Evolutionary conservation across 2,888 invertebrate species (phyloP), one percentile per base, ranked within the genome.

Genomic region (Melipona bicolor): DNA sequence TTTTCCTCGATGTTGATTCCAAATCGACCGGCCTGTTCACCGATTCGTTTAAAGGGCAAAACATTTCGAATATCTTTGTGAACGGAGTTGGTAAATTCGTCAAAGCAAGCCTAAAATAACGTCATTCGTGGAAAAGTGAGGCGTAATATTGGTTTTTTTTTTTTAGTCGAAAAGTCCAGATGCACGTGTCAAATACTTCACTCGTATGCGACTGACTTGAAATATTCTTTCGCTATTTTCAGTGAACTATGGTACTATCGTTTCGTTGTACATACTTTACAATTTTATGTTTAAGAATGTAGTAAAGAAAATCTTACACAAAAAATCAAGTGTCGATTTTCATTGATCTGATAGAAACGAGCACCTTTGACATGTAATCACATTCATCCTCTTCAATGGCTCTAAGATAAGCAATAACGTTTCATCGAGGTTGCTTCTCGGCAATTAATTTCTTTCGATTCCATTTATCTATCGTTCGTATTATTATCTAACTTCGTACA

Each of bases 381-480:
- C 0, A 43, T 9, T 43, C 9, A 9, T 11, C 2, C 43, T 1
- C 9, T 43, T 43, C 43, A 43, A 43, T 9, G 43, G 43, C 9
- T 9, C 43, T 1, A n/a, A 9, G 43, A 43, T 43, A 43, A 43
- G 43, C 43, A 9, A 43, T 43, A 43, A 43, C 43, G 43, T 43
- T 43, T 43, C 9, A 43, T 43, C 43, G 43, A 43, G 43, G 43
- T 9, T 43, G 11, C 24, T 61, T 72, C 59, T 59, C 68, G 49
- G 67, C 85, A 78, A 82, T 87, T 77, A 82, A 62, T 88, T 80
- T 76, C 78, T 76, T 36, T 64, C 32, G 62, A 24, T 64, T 36
- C 54, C 64, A 21, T 73, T 70, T 56, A 24, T 69, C 24, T 4
- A 2, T 1, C 17, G 21, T 64, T 50, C 62, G n/a, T 54, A 15